These are phyloP conservation scores for Microctonus aethiopoides DNA, from an alignment of 2,888 invertebrate species.

Conservation along the genomic window DNA sequence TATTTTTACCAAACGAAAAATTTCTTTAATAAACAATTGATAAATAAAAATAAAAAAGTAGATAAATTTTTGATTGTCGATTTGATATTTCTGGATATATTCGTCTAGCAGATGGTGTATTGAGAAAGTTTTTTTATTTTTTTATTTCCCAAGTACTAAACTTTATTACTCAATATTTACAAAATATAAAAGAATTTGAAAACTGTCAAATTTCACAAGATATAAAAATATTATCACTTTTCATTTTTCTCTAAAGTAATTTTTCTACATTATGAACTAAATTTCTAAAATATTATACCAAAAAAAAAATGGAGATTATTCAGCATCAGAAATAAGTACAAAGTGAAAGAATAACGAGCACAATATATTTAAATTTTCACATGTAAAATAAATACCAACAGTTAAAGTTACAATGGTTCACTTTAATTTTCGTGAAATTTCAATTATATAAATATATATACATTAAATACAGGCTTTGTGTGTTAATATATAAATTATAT, in stretches of 20 bases:
- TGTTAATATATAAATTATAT: not conserved
- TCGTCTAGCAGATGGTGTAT: not conserved
- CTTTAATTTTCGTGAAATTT: too few relatives aligned
- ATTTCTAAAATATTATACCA: not conserved
- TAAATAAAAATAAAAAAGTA: not conserved
- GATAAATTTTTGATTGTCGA: not conserved
- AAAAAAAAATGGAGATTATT: not conserved
- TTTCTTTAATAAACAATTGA: not conserved
- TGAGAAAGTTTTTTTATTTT: not conserved
- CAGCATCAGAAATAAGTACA: too few relatives aligned
- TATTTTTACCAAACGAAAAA: too few relatives aligned
- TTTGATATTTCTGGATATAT: not conserved
- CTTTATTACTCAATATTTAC: not conserved
- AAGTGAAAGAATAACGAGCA: too few relatives aligned
- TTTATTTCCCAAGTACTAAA: too few relatives aligned
- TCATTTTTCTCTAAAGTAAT: not conserved
- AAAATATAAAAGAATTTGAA: not conserved
- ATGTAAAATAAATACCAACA: not conserved
- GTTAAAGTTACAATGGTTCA: not conserved
- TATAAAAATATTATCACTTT: not conserved
- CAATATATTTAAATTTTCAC: not conserved
- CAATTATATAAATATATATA: too few relatives aligned
- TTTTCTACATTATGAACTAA: not conserved
- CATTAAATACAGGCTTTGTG: not conserved
- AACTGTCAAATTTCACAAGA: not conserved